These are phyloP conservation scores for Mycteria americana DNA, from an alignment of 2,797 vertebrate genomes.

Conservation along the genomic window DNA sequence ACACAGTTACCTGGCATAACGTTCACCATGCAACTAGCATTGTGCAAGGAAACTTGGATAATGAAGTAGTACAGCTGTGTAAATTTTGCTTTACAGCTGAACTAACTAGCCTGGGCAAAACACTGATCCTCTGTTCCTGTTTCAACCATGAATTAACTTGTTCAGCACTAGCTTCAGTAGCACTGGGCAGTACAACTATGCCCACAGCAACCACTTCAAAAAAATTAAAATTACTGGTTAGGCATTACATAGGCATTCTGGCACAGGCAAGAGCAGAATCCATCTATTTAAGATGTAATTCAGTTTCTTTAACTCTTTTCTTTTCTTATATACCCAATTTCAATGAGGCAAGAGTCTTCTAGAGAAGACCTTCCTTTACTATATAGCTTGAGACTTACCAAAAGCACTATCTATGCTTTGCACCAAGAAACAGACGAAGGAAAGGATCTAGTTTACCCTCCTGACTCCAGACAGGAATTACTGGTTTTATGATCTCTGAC, in stretches of 20 bases:
- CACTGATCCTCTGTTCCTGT: not conserved
- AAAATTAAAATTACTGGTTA: not conserved
- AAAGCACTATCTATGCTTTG: not conserved
- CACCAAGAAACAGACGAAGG: not conserved
- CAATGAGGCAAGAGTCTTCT: not conserved
- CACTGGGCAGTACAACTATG: not conserved
- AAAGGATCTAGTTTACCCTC: not conserved
- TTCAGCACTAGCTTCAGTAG: not conserved
- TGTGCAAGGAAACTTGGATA: not conserved
- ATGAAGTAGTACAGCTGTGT: not conserved
- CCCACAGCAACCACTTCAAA: not conserved
- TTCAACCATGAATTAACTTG: not conserved
- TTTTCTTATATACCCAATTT: not conserved
- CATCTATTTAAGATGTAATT: not conserved
- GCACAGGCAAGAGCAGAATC: not conserved
- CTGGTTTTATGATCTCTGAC: fast-evolving
- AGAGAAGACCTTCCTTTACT: not conserved
- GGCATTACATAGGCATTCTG: not conserved
- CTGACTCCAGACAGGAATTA: not conserved
- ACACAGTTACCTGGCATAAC: fast-evolving
- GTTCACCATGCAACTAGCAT: not conserved
- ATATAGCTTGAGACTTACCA: not conserved
- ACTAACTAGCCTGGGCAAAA: not conserved
- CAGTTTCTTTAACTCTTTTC: not conserved
- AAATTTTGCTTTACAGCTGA: not conserved